Evolutionary conservation across 2,113 vertebrate genomes (phyloP).

Genomic region (Lepidothrix coronata): DNA sequence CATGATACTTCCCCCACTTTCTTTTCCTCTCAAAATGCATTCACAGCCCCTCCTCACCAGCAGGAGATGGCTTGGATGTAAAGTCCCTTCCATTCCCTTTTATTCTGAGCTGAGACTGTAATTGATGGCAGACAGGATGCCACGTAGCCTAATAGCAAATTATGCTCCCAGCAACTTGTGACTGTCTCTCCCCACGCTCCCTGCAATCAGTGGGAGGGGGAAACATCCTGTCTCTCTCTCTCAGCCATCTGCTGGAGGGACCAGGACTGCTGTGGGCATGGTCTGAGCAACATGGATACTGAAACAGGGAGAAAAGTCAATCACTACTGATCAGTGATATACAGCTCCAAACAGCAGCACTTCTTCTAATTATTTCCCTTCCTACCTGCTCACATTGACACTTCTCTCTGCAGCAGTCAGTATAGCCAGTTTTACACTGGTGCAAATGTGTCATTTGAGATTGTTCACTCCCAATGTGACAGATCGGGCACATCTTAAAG

Average conservation of each 20-base stretch:
- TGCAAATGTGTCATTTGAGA: neutral
- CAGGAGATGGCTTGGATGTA: neutral
- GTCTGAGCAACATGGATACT: neutral
- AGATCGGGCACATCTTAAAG: neutral
- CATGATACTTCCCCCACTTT: neutral
- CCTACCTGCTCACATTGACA: neutral
- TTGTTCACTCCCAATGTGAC: neutral
- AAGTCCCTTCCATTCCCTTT: neutral
- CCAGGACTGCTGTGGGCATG: neutral
- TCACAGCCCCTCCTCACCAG: neutral
- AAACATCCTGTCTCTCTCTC: neutral
- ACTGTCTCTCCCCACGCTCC: neutral
- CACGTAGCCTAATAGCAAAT: neutral
- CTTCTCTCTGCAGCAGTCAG: neutral
- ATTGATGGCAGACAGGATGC: neutral
- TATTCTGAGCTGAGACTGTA: neutral
- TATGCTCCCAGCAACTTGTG: neutral
- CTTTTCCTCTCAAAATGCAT: neutral
- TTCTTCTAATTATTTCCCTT: neutral
- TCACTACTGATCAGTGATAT: neutral
- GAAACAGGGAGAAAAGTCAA: neutral
- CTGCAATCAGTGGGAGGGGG: rapidly evolving
- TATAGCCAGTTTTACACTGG: neutral
- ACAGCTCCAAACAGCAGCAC: neutral
- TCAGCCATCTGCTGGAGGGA: rapidly evolving